phyloP scores from a whole-genome alignment of 2,113 vertebrate genomes.

The Alaudala cheleensis region DNA sequence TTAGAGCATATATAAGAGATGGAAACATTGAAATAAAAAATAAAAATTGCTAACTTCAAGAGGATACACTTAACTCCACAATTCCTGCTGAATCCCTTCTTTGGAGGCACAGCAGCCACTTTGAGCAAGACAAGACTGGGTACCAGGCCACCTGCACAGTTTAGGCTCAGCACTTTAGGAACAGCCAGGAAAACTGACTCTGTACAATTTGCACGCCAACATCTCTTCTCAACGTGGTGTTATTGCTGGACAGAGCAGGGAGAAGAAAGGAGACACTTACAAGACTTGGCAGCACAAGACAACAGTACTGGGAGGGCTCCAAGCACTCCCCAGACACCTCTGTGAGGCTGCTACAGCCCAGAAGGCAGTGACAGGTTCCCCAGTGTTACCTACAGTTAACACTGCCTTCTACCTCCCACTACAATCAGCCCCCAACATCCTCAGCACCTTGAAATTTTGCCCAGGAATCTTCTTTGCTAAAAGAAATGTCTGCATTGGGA shows the following conservation, averaged over 20 bases:
- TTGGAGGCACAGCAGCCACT: neutral
- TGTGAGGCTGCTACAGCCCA: neutral
- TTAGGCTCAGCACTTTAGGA: neutral
- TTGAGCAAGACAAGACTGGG: neutral
- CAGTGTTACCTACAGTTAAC: neutral
- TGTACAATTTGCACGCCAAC: neutral
- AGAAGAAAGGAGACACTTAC: slow-evolving; percentile 26
- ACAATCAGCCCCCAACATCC: neutral
- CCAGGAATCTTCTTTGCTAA: neutral
- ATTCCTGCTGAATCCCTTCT: neutral
- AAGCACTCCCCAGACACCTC: neutral
- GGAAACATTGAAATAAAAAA: slow-evolving; percentile 45
- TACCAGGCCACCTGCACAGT: neutral
- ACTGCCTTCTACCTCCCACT: neutral
- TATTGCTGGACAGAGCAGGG: slow-evolving; percentile 69
- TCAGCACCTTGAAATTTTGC: neutral
- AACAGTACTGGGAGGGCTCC: neutral
- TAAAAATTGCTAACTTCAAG: slow-evolving; percentile 32
- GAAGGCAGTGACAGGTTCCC: neutral
- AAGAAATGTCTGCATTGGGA: neutral
- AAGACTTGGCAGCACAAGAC: neutral
- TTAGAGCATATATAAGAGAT: slow-evolving; percentile 59
- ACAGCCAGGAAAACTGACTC: neutral
- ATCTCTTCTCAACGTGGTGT: neutral
- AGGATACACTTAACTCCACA: slow-evolving; percentile 27